Base-by-base conservation (phyloP, 1,140 invertebrate species). In the Pristionchus pacificus region DNA sequence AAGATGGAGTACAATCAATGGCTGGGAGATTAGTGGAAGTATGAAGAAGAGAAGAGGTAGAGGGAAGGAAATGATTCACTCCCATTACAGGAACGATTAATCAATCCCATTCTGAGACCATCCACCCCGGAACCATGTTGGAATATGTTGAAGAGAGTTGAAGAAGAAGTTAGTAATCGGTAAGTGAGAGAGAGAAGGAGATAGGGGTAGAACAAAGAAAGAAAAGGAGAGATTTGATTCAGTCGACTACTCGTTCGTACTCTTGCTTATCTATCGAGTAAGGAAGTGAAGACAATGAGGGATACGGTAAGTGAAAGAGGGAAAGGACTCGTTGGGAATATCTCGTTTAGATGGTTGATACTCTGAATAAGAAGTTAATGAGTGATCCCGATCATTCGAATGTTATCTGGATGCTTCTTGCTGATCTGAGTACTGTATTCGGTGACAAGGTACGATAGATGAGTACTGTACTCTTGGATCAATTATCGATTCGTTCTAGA, bases 341-440 rank as follows among this genome's bases (percentile, higher is more conserved):
- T n/a, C n/a, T n/a, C n/a, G n/a, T n/a, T n/a, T n/a, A n/a, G n/a
- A n/a, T n/a, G n/a, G n/a, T n/a, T n/a, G n/a, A n/a, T n/a, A 49
- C 33, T 3, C 57, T 63, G 3, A n/a, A 3, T 3, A 38, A 63
- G 24, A 69, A 69, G 27, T 24, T 66, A 25, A 25, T 10, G 3
- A 38, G 25, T n/a, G 33, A 10, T 49, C 63, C 68, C 24, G 6
- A 66, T 2, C 60, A 27, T 3, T 30, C 24, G n/a, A 31, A 69
- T 57, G 68, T 66, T 30, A 3, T 66, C 3, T 69, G 68, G 68
- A 69, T 69, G 68, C 32, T 69, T 49, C 32, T 69, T 14, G 68
- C 68, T 24, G 68, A 69, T 24, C 30, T 69, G 15, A 25, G 28
- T 2, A 24, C 32, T 30, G 68, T 69, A 27, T 69, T 69, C 68